Evolutionary conservation across 2,888 invertebrate species (phyloP).

Genomic region (Thysanoteuthis rhombus): DNA sequence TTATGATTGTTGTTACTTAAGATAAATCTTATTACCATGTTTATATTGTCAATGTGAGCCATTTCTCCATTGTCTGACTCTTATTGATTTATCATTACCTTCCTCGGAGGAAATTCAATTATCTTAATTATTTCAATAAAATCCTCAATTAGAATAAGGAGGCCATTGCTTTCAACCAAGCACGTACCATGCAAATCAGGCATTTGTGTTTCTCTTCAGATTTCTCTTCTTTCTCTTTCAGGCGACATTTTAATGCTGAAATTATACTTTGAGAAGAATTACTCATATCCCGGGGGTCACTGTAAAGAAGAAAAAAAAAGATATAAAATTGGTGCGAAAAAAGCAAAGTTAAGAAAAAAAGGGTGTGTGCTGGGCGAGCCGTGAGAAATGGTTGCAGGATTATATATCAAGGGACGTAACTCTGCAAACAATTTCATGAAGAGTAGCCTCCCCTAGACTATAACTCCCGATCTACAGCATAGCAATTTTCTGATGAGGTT

Average conservation of each 20-base stretch:
- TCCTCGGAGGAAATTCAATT: too few relatives aligned
- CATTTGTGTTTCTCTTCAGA: slow-evolving; percentile 78
- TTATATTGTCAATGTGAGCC: too few relatives aligned
- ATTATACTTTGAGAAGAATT: slow-evolving; percentile 49
- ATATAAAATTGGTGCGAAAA: neutral
- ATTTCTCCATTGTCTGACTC: too few relatives aligned
- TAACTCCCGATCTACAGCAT: neutral
- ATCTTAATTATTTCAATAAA: too few relatives aligned
- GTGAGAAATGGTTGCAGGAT: neutral
- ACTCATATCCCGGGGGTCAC: neutral
- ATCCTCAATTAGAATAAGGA: too few relatives aligned
- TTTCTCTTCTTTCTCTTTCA: slow-evolving; percentile 50
- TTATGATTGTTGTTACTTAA: too few relatives aligned
- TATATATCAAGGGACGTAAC: neutral
- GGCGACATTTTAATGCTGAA: slow-evolving; percentile 49
- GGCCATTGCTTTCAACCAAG: neutral
- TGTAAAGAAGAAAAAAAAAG: neutral
- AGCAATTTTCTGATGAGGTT: too few relatives aligned
- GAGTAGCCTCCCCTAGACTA: neutral
- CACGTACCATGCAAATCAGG: slow-evolving; percentile 83
- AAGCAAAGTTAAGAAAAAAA: neutral
- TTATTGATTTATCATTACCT: too few relatives aligned
- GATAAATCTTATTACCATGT: too few relatives aligned
- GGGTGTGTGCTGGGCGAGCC: too few relatives aligned
- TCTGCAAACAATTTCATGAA: neutral